phyloP scores from a whole-genome alignment of 2,888 invertebrate genomes.

The Ferdinandea cuprea region DNA sequence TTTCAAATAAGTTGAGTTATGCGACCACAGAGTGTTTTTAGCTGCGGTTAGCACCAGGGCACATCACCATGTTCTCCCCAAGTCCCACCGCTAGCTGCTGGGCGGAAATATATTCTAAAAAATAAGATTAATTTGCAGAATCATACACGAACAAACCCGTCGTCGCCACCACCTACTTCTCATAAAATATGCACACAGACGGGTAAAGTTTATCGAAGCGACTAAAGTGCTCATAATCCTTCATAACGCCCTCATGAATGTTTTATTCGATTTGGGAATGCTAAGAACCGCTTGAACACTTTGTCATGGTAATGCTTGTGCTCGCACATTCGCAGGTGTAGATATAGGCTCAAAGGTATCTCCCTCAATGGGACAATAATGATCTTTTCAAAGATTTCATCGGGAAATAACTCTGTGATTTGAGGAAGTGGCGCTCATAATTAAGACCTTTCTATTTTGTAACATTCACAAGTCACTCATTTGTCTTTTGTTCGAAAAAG shows the following conservation, averaged over 20 bases:
- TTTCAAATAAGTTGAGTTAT: slow-evolving; percentile 10
- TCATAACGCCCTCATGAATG: neutral
- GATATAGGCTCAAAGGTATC: too few relatives aligned
- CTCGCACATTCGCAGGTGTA: too few relatives aligned
- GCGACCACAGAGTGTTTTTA: slow-evolving; percentile 1
- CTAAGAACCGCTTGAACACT: neutral
- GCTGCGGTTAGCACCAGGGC: neutral
- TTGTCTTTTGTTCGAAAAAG: too few relatives aligned
- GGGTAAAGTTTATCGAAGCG: neutral
- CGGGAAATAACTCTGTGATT: too few relatives aligned
- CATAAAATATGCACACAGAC: neutral
- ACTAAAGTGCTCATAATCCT: neutral
- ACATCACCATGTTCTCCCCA: neutral
- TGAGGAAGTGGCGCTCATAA: too few relatives aligned
- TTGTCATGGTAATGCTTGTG: neutral
- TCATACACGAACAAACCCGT: neutral
- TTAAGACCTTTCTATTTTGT: too few relatives aligned
- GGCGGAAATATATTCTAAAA: neutral
- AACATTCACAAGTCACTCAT: too few relatives aligned
- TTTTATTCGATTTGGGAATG: neutral
- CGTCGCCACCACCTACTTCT: neutral
- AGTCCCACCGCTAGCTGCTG: neutral
- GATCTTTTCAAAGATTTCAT: too few relatives aligned
- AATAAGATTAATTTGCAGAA: neutral
- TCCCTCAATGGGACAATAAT: too few relatives aligned